Conservation (phyloP, 2,888 invertebrate genomes). For the Ophioninae sp. region DNA sequence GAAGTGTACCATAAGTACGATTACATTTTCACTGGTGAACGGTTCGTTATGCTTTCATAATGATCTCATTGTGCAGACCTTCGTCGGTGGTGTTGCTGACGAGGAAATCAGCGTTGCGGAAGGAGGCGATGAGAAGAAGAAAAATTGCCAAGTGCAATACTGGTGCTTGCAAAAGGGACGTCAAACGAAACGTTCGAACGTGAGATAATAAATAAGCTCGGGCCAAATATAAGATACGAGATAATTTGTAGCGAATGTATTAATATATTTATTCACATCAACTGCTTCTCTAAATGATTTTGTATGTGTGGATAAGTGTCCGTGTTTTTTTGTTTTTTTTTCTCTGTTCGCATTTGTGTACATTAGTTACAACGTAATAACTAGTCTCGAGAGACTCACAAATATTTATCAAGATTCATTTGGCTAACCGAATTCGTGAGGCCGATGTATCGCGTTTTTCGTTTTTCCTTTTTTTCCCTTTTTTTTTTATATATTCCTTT, state of each 20-base stretch:
- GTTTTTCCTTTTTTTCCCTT: conserved; percentile 53
- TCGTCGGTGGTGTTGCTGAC: conserved; percentile 57
- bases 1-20: not conserved
- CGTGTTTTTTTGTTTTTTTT: conserved; percentile 21
- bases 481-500: conserved; percentile 65
- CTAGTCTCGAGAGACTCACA: conserved; percentile 43
- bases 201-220: conserved; percentile 15
- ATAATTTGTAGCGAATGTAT: conserved; percentile 56
- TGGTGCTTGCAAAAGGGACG: conserved; percentile 45
- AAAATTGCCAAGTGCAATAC: conserved; percentile 50
- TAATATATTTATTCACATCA: conserved; percentile 61
- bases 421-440: conserved; percentile 42
- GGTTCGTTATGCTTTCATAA: not conserved
- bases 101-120: conserved; percentile 45
- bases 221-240: conserved; percentile 11
- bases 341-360: conserved; percentile 25
- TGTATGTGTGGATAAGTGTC: conserved; percentile 28
- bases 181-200: conserved; percentile 32
- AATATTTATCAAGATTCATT: conserved; percentile 40
- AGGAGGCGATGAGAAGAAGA: conserved; percentile 49
- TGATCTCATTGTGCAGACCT: conserved; percentile 44
- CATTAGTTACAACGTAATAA: conserved; percentile 50
- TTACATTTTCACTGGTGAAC: conserved; percentile 2
- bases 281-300: conserved; percentile 53
- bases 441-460: conserved; percentile 39